phyloP scores from a whole-genome alignment of 2,888 invertebrate genomes.

The Carpatolechia fugitivella region DNA sequence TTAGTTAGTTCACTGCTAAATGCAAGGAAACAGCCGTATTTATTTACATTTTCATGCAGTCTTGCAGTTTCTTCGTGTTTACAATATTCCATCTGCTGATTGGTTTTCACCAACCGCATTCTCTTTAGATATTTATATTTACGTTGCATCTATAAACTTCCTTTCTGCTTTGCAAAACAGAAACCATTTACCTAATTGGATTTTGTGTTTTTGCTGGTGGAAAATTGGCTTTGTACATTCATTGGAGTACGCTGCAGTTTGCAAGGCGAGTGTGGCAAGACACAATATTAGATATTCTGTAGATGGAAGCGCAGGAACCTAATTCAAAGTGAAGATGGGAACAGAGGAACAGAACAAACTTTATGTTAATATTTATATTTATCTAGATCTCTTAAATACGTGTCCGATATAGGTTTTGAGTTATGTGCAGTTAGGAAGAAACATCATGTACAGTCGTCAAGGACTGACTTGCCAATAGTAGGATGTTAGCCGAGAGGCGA shows the following conservation, averaged over 20 bases:
- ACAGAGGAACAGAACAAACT: background rate
- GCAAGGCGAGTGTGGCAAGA: background rate
- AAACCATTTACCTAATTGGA: constrained; percentile 73
- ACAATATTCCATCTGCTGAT: constrained; percentile 53
- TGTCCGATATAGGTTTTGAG: too few species aligned
- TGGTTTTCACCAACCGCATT: constrained; percentile 41
- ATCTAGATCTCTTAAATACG: too few species aligned
- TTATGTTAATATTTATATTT: too few species aligned
- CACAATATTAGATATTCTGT: background rate
- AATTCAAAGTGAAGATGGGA: background rate
- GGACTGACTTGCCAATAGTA: too few species aligned
- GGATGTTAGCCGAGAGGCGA: too few species aligned
- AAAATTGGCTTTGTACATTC: constrained; percentile 68
- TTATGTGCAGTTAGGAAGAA: too few species aligned
- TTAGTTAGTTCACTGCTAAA: background rate
- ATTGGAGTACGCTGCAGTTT: constrained; percentile 56
- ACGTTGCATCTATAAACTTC: constrained; percentile 58
- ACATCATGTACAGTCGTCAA: too few species aligned
- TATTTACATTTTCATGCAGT: background rate
- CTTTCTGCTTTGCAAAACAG: constrained; percentile 53
- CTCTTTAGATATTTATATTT: constrained; percentile 35
- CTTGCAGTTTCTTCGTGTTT: constrained; percentile 31
- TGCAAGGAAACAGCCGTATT: constrained; percentile 3
- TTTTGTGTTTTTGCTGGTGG: constrained; percentile 66
- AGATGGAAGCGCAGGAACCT: background rate